Conservation (phyloP, 1,140 invertebrate genomes). For the Euglossa dilemma region DNA sequence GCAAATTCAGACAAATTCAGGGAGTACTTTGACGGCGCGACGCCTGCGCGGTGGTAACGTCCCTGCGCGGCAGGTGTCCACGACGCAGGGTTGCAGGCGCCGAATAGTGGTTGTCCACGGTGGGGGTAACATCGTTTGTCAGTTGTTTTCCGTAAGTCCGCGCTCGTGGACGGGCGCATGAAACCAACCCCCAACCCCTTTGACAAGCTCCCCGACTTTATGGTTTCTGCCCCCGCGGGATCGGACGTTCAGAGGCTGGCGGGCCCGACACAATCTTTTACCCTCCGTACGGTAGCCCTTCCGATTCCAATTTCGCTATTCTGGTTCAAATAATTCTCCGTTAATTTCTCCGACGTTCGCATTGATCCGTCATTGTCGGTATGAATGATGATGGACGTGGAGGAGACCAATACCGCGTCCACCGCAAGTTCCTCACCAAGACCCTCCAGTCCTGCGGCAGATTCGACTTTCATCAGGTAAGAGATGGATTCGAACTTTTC, state of each 20-base stretch:
- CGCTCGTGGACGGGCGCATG: conserved; percentile 80
- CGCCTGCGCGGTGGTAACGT: conserved; percentile 61
- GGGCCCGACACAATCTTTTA: conserved; percentile 25
- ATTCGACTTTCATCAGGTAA: conserved; percentile 81
- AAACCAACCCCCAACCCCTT: conserved; percentile 69
- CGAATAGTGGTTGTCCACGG: conserved; percentile 59
- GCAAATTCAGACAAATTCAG: not conserved
- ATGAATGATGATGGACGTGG: conserved; percentile 81
- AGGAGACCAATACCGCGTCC: conserved; percentile 79
- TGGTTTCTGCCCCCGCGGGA: conserved; percentile 53
- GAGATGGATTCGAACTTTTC: not conserved
- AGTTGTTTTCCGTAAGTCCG: conserved; percentile 81
- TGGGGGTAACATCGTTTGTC: conserved; percentile 73
- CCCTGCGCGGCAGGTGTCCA: conserved; percentile 60
- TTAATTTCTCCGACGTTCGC: conserved; percentile 45
- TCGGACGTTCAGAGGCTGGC: conserved; percentile 48
- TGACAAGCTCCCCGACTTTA: conserved; percentile 52
- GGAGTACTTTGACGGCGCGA: not conserved
- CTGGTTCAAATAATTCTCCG: conserved; percentile 33
- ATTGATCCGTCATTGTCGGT: conserved; percentile 61
- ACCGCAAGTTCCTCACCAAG: conserved; percentile 80
- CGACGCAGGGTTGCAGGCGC: conserved; percentile 73
- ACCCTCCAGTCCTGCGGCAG: conserved; percentile 78
- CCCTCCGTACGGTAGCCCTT: conserved; percentile 17
- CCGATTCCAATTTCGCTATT: conserved; percentile 16